Base-by-base conservation (phyloP, 1,140 invertebrate species). In the Brachionus koreanus region DNA sequence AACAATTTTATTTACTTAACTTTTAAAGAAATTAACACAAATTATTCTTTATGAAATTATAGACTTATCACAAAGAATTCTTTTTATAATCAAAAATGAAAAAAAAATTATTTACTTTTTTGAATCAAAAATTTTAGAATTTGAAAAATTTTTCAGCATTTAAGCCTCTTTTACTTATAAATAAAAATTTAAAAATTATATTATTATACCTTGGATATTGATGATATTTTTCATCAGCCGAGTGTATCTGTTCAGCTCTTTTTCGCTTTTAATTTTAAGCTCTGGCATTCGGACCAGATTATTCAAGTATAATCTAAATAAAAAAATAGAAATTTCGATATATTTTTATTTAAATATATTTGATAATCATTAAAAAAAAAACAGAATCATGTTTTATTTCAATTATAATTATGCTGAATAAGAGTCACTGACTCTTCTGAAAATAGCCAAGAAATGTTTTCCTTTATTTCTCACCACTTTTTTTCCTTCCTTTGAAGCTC, bases 391-490 rank as follows among this genome's bases (percentile, higher is more conserved):
- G 3, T 23, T 25, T 10, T 35, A 67, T 35, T n/a, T 65, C 23
- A 65, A 33, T 29, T 67, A 5, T 10, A 3, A 35, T 23, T 3
- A 67, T 35, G 13, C 9, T 16, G 10, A 10, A 43, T 12, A 23
- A 25, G 43, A 84, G 82, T 88, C 95, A 91, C 87, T 90, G 90
- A 89, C 86, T 84, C 89, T 84, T 83, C 85, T 84, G 87, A 94
- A 99, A 43, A 98, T 93, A 83, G 96, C 96, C 82, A 95, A 86
- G 90, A 93, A 98, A 89, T 98, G 98, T 57, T 94, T 91, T 46
- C 97, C 97, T 83, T 94, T 93, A 87, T 98, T 98, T 85, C 97
- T 91, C 10, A 94, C 93, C 0, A 99, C 97, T 91, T 99, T 99
- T 89, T 98, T 93, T 0, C 96, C 97, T 90, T 99, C 97, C 90